phyloP scores from a whole-genome alignment of 1,140 invertebrate genomes.

The Polypedilum vanderplanki region DNA sequence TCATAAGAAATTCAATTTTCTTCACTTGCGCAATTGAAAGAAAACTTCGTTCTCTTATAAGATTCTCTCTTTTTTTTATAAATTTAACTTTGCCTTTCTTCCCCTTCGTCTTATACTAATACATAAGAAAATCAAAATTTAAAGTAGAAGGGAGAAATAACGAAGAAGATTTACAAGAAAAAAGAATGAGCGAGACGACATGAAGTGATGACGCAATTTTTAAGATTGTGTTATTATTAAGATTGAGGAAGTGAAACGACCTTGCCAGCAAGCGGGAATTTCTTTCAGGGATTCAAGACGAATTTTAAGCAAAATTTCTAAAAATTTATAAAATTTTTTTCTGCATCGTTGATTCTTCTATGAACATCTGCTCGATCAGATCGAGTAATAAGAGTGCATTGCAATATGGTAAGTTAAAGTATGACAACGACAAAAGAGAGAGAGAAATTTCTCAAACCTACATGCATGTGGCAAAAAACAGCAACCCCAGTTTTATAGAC shows the following conservation, averaged over 20 bases:
- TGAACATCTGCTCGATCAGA: slow-evolving; percentile 16
- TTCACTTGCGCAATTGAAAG: slow-evolving; percentile 10
- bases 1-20: background rate
- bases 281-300: background rate
- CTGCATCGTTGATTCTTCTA: background rate
- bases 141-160: background rate
- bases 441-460: background rate
- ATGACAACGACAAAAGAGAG: background rate
- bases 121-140: background rate
- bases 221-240: slow-evolving; percentile 20
- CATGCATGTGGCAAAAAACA: background rate
- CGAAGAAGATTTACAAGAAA: background rate
- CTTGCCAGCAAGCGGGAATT: slow-evolving; percentile 9
- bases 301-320: no score
- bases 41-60: slow-evolving; percentile 7
- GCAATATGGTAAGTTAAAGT: slow-evolving; percentile 18
- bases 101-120: background rate
- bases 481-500: slow-evolving; percentile 16
- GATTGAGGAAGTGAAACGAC: slow-evolving; percentile 23
- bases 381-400: background rate
- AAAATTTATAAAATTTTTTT: background rate
- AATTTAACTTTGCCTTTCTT: no score
- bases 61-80: background rate
- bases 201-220: background rate
- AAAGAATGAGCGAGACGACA: background rate